Evolutionary conservation across 2,888 invertebrate species (phyloP).

Genomic region (Sepiola atlantica): DNA sequence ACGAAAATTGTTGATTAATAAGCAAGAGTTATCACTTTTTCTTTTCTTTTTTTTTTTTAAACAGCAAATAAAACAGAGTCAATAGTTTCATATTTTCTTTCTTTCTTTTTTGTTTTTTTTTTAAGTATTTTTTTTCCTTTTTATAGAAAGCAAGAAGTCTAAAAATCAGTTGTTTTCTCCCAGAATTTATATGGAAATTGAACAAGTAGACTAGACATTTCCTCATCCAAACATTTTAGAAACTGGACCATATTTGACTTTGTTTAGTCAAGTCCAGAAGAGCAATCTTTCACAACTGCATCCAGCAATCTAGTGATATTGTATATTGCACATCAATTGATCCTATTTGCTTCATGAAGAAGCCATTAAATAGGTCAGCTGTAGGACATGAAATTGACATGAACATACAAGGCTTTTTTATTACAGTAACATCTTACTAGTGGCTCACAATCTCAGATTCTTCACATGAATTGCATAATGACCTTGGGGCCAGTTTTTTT

Average conservation of each 20-base stretch:
- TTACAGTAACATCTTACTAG: constrained; percentile 45
- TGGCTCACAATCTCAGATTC: constrained; percentile 43
- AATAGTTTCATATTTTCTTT: background rate
- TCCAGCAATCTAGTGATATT: constrained; percentile 22
- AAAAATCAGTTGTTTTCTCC: constrained; percentile 23
- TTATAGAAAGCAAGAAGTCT: constrained; percentile 22
- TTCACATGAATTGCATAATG: constrained; percentile 43
- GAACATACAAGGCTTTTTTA: constrained; percentile 42
- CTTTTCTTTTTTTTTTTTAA: no score
- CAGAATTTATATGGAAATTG: constrained; percentile 20
- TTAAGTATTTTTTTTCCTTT: background rate
- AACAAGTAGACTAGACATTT: constrained; percentile 32
- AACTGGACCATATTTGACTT: constrained; percentile 16
- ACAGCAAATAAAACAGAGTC: constrained; percentile 16
- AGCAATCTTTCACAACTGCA: constrained; percentile 15
- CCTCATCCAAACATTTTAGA: constrained; percentile 19
- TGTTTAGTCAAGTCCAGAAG: constrained; percentile 11
- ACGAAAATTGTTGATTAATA: constrained; percentile 18
- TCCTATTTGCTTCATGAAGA: constrained; percentile 20
- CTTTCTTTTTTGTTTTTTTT: no score
- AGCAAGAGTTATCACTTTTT: constrained; percentile 19
- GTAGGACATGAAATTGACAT: constrained; percentile 35
- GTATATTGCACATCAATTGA: constrained; percentile 32
- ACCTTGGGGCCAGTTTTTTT: background rate
- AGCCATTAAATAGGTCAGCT: constrained; percentile 39